Evolutionary conservation across 1,140 invertebrate species (phyloP), one percentile per base, ranked within the genome.

Genomic region (Batillaria attramentaria): DNA sequence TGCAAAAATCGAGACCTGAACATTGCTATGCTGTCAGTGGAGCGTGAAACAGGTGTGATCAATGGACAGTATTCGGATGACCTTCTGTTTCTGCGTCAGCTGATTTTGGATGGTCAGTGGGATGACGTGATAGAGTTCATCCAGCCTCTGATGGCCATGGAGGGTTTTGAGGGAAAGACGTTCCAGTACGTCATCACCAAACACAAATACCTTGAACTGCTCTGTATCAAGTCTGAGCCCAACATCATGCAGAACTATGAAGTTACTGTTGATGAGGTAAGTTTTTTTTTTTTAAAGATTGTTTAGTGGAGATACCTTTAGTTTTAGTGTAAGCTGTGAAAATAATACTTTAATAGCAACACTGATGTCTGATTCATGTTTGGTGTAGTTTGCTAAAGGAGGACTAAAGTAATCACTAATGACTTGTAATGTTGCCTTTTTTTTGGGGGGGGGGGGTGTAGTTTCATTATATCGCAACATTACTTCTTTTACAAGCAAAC

Each of bases 81-180:
- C 90, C 94, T 98, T 0, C 93, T 99, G 0, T 99, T 99, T 89
- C 92, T 99, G 4, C 93, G 98, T 20, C 97, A 92, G 84, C 86
- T 99, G 18, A 98, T 99, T 83, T 93, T 99, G 18, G 98, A 99
- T 91, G 98, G 98, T 37, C 97, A 98, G 91, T 99, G 98, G 98
- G 98, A 99, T 91, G 97, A 99, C 91, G 97, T 96, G 1, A 92
- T 98, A 28, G 97, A 99, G 87, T 99, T 99, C 90, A 95, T 99
- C 72, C 96, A 99, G 91, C 98, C 98, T 0, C 92, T 99, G n/a
- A 93, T 94, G 3, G 91, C 84, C 20, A 81, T 97, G 0, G 94
- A 92, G n/a, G 87, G 80, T 13, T 93, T 93, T 79, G 83, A 92
- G 72, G 80, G 86, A 87, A 93, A 95, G 80, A 94, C 94, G 87